phyloP scores from a whole-genome alignment of 2,113 vertebrate genomes.

The Enhydra lutris region DNA sequence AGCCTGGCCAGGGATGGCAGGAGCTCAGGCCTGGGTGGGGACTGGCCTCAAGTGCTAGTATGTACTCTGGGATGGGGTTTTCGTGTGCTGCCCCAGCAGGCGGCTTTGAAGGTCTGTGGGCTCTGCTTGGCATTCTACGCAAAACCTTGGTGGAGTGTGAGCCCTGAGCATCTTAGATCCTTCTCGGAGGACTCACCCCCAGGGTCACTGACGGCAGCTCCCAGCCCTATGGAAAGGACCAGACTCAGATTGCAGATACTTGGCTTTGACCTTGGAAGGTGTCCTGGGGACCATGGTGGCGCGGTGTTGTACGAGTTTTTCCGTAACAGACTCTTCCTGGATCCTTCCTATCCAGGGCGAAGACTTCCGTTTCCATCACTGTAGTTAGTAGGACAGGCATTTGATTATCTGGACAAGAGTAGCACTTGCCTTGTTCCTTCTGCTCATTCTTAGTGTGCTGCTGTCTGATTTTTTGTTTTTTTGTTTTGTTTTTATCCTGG shows the following conservation, averaged over 20 bases:
- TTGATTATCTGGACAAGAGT: background rate
- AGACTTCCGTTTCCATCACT: background rate
- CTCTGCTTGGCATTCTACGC: background rate
- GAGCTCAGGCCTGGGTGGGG: rapidly evolving
- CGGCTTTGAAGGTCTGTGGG: background rate
- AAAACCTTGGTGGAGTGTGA: background rate
- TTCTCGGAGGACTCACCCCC: background rate
- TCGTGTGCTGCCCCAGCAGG: background rate
- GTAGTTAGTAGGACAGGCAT: background rate
- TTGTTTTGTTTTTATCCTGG: background rate
- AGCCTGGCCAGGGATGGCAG: background rate
- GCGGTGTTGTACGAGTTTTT: background rate
- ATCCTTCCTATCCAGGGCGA: background rate
- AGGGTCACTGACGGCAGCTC: background rate
- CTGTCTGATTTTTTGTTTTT: slow-evolving; percentile 33
- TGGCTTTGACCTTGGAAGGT: background rate
- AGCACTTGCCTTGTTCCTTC: background rate
- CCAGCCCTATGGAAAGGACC: background rate
- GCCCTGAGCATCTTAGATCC: background rate
- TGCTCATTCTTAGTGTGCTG: background rate
- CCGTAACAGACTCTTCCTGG: background rate
- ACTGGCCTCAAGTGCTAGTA: background rate
- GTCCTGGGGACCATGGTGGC: background rate
- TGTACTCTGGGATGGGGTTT: background rate
- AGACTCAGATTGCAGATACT: background rate